These are phyloP conservation scores for Cataglyphis altisquamis DNA, from an alignment of 2,888 invertebrate genomes.

Conservation along the genomic window DNA sequence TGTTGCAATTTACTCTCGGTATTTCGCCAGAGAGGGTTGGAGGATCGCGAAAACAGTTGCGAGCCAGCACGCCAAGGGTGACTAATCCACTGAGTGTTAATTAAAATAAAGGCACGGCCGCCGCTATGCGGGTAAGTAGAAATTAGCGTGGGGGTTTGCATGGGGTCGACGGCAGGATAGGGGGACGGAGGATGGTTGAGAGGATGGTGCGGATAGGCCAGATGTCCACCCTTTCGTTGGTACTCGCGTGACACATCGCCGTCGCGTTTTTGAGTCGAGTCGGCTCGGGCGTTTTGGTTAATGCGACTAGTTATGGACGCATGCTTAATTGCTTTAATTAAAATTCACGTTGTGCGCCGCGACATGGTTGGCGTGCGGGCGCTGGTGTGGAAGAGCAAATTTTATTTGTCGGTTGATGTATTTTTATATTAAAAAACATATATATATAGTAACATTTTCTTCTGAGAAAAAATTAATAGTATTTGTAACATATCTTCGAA, in stretches of 20 bases:
- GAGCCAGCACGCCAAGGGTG: slow-evolving; percentile 49
- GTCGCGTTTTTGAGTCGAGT: slow-evolving; percentile 75
- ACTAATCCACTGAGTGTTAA: slow-evolving; percentile 73
- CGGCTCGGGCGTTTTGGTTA: slow-evolving; percentile 78
- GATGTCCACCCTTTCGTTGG: slow-evolving; percentile 75
- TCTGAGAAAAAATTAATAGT: neutral
- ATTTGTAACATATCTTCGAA: neutral
- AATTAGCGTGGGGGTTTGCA: slow-evolving; percentile 70
- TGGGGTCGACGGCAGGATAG: slow-evolving; percentile 31
- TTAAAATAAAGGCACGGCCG: slow-evolving; percentile 68
- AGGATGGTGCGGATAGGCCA: slow-evolving; percentile 61
- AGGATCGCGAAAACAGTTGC: slow-evolving; percentile 48
- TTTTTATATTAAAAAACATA: neutral
- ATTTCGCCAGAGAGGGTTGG: slow-evolving; percentile 10
- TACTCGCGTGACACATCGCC: slow-evolving; percentile 73
- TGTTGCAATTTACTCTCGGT: slow-evolving; percentile 32
- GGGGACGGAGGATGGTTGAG: slow-evolving; percentile 8
- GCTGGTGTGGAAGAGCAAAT: slow-evolving; percentile 15
- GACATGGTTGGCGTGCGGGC: slow-evolving; percentile 62
- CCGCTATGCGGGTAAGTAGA: slow-evolving; percentile 64
- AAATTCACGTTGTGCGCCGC: slow-evolving; percentile 82
- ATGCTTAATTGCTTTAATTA: slow-evolving; percentile 85
- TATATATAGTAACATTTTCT: neutral
- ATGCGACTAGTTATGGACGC: slow-evolving; percentile 81
- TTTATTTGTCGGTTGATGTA: slow-evolving; percentile 16